A percentile compares a stretch with the other conserved stretches of the same genome.
Evolutionary conservation across 2,888 invertebrate genomes (phyloP).

Genomic region (Mesochorus sp.): DNA sequence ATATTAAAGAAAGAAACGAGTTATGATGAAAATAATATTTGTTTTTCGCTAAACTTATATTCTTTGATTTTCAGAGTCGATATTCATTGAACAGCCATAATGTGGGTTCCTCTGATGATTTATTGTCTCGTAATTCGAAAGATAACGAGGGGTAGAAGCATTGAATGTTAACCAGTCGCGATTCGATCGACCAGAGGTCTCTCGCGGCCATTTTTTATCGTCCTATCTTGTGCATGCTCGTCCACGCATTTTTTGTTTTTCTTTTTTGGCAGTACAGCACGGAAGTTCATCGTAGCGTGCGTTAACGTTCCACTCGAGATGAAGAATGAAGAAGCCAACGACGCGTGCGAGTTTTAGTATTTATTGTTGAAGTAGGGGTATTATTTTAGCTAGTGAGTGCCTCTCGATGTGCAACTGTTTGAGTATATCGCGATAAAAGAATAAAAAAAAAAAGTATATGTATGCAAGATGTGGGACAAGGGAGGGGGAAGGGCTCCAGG

Average conservation of each 20-base stretch:
- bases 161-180: no score
- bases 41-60: no score
- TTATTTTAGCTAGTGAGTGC: conserved; percentile 71
- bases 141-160: no score
- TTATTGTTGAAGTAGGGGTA: conserved; percentile 64
- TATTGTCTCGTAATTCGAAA: no score
- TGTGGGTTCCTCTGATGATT: no score
- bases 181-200: no score
- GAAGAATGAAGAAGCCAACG: conserved; percentile 68
- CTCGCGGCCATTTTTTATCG: not conserved
- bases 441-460: conserved; percentile 8
- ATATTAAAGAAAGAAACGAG: not conserved
- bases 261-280: conserved; percentile 25
- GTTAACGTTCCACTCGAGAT: conserved; percentile 43
- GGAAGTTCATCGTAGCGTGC: conserved; percentile 42
- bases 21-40: not conserved
- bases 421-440: conserved; percentile 63
- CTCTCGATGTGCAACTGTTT: conserved; percentile 73
- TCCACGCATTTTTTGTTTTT: not conserved
- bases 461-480: conserved; percentile 1
- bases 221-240: not conserved
- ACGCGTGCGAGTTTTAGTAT: conserved; percentile 73
- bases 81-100: no score
- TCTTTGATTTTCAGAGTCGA: no score
- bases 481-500: conserved; percentile 3